phyloP scores from a whole-genome alignment of 2,113 vertebrate species.

The Crotalus viridis region DNA sequence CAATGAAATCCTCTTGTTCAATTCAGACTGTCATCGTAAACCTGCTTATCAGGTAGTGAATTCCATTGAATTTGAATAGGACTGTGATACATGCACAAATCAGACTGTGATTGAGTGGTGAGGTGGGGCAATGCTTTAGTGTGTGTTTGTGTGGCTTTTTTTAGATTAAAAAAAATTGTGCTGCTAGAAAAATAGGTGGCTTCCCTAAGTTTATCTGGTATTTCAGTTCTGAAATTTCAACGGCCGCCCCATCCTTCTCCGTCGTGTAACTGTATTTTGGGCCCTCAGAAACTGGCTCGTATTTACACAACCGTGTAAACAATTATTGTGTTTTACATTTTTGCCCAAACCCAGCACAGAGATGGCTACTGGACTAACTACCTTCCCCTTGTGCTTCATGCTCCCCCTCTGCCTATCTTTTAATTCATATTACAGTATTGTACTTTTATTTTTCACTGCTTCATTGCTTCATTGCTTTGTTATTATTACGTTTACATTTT shows the following conservation, averaged over 20 bases:
- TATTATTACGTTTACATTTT: not conserved
- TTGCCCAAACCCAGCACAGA: not conserved
- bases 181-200: not conserved
- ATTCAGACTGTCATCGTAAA: not conserved
- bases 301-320: not conserved
- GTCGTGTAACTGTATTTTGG: not conserved
- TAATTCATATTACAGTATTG: not conserved
- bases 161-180: not conserved
- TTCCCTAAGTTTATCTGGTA: not conserved
- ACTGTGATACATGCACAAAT: not conserved
- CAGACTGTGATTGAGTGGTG: not conserved
- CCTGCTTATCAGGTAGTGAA: not conserved
- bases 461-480: not conserved
- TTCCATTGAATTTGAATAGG: not conserved
- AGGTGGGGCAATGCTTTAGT: not conserved
- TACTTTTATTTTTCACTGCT: not conserved
- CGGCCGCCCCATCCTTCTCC: not conserved
- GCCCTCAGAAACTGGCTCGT: not conserved
- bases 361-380: not conserved
- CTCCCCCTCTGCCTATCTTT: not conserved
- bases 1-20: not conserved
- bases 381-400: not conserved
- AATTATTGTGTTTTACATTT: not conserved
- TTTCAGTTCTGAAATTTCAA: not conserved
- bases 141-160: not conserved